Conservation (phyloP, 2,888 invertebrate species). For the Philereme transversata region DNA sequence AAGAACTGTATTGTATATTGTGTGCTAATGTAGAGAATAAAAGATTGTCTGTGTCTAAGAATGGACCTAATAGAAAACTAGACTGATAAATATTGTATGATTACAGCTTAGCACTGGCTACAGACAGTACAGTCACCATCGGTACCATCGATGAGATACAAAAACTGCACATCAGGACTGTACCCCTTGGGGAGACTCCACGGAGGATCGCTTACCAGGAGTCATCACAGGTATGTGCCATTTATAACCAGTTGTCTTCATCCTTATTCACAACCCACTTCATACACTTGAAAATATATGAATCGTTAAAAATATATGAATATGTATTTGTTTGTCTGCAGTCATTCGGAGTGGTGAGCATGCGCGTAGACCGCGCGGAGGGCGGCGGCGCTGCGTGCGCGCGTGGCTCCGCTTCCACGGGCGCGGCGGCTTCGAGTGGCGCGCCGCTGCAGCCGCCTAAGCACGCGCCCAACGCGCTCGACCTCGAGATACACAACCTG, state of each 20-base stretch:
- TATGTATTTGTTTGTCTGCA: constrained; percentile 50
- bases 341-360: constrained; percentile 97
- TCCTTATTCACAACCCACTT: background rate
- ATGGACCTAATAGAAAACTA: too few species aligned
- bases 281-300: too few species aligned
- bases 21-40: too few species aligned
- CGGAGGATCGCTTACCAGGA: constrained; percentile 98
- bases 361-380: constrained; percentile 88
- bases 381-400: constrained; percentile 53
- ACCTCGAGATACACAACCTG: constrained; percentile 95
- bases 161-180: constrained; percentile 97
- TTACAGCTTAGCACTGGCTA: constrained; percentile 91
- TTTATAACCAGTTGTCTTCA: background rate
- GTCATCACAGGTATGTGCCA: constrained; percentile 87
- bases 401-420: constrained; percentile 64
- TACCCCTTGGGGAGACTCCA: constrained; percentile 97
- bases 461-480: constrained; percentile 87
- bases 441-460: constrained; percentile 56
- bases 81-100: background rate
- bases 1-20: too few species aligned
- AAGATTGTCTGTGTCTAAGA: too few species aligned
- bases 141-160: constrained; percentile 99
- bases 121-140: constrained; percentile 94
- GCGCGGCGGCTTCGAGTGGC: constrained; percentile 60
- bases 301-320: too few species aligned